Evolutionary conservation across 2,797 vertebrate genomes (phyloP).

Genomic region (Pampus argenteus): DNA sequence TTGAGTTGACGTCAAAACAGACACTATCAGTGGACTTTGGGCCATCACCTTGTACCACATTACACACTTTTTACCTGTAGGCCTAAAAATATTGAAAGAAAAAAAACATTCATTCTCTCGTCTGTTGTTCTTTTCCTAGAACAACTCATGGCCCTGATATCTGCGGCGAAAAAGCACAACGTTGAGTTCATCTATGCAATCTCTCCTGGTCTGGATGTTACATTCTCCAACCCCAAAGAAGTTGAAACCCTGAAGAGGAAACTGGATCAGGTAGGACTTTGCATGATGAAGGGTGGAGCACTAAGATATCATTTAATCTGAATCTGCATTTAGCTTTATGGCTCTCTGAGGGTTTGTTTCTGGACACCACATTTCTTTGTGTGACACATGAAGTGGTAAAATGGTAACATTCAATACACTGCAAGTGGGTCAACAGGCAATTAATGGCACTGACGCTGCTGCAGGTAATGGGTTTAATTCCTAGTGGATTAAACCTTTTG

Average conservation of each 20-base stretch:
- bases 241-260: conserved; percentile 93
- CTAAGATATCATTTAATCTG: conserved; percentile 15
- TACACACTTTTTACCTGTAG: conserved; percentile 2
- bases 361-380: background rate
- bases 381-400: conserved; percentile 27
- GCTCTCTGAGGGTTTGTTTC: conserved; percentile 21
- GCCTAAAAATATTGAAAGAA: background rate
- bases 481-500: background rate
- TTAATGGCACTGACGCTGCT: background rate
- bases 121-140: conserved; percentile 80
- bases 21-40: conserved; percentile 8
- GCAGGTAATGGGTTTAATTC: conserved; percentile 8
- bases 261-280: conserved; percentile 90
- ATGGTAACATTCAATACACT: background rate
- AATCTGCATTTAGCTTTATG: conserved; percentile 38
- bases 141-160: conserved; percentile 92
- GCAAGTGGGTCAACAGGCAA: background rate
- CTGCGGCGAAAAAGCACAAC: conserved; percentile 90
- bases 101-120: background rate
- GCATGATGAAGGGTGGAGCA: conserved; percentile 36
- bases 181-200: conserved; percentile 97
- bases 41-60: background rate
- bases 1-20: background rate
- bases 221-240: conserved; percentile 96
- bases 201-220: conserved; percentile 97